Conservation (phyloP, 2,113 vertebrate genomes). For the Malurus melanocephalus region DNA sequence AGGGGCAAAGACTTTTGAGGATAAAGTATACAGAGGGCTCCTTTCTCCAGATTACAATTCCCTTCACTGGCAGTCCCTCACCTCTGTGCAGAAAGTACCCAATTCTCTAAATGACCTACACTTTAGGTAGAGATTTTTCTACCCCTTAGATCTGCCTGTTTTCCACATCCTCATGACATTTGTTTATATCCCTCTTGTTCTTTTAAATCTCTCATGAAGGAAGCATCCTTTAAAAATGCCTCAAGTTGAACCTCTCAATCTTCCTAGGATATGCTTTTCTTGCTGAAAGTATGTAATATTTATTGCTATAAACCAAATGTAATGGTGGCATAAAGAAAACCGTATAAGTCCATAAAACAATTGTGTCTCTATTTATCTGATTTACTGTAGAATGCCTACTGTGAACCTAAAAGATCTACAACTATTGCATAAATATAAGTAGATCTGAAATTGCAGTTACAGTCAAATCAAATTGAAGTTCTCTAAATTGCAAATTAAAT, state of each 20-base stretch:
- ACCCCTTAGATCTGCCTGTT: neutral
- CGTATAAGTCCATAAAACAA: neutral
- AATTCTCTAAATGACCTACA: neutral
- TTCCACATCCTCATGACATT: neutral
- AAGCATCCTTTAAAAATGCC: neutral
- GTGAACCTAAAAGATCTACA: neutral
- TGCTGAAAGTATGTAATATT: neutral
- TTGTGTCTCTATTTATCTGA: neutral
- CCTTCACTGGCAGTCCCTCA: neutral
- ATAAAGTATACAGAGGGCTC: rapidly evolving
- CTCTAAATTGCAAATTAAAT: neutral
- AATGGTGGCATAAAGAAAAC: neutral
- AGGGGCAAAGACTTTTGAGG: neutral
- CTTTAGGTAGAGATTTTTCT: neutral
- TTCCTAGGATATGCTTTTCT: neutral
- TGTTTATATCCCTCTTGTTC: neutral
- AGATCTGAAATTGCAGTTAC: neutral
- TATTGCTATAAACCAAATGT: neutral
- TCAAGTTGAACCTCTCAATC: neutral
- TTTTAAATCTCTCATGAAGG: neutral
- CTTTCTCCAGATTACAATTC: rapidly evolving
- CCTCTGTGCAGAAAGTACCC: neutral
- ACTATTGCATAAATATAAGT: neutral
- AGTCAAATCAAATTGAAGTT: neutral
- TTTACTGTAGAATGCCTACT: neutral